Base-by-base conservation (phyloP, 2,888 invertebrate genomes). In the Cantharis flavilabris region DNA sequence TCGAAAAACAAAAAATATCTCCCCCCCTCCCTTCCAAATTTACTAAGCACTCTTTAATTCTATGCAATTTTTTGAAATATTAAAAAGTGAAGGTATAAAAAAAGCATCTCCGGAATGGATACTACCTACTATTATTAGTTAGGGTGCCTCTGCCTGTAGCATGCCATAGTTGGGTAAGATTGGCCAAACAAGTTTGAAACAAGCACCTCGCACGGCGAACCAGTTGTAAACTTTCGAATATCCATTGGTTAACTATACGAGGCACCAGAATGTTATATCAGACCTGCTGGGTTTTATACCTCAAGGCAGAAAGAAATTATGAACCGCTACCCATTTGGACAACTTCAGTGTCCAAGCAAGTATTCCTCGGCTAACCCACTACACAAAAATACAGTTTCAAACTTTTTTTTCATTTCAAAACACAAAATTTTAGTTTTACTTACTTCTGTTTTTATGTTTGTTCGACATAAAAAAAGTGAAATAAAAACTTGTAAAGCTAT, bases 141-240 rank as follows among this genome's bases (percentile, higher is more conserved):
- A 78, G 81, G 81, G 81, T 80, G 78, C 79, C 78, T 80, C 80
- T 76, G 77, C 75, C 80, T 78, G 78, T 75, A 78, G 78, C 78
- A 75, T 75, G 75, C 75, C 78, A 75, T 78, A 78, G 78, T 75
- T 75, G 78, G 78, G 67, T 28, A 70, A 64, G 20, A 30, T 72
- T 28, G 49, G 18, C 72, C 78, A 75, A 65, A 67, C 67, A 69
- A 77, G 49, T 18, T 63, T 30, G 20, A 69, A 33, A n/a, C 49
- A 2, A 49, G 13, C 69, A 16, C 14, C 18, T 20, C 62, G 14
- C 20, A 49, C 62, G 10, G 23, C 23, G 33, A 26, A 26, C 28
- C 20, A 62, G n/a, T 13, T 65, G 69, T 62, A 20, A 28, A 49
- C 67, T 30, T 23, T n/a, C 26, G 64, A 49, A 70, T 62, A 67